Base-by-base conservation (phyloP, 1,140 invertebrate species). In the Teleopsis dalmanni region DNA sequence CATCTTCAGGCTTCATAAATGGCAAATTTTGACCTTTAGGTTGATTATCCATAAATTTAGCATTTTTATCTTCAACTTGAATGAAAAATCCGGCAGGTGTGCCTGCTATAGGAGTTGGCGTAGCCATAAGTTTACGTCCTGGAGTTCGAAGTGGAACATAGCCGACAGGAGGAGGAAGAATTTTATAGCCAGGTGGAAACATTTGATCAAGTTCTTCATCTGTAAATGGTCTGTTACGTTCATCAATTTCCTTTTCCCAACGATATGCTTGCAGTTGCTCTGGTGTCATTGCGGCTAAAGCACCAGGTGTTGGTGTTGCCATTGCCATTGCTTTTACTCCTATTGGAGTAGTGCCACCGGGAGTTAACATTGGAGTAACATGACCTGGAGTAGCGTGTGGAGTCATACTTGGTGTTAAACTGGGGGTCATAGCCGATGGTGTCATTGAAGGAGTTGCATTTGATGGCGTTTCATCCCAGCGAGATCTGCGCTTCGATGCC, bases 221-320 rank as follows among this genome's bases (percentile, higher is more conserved):
- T 0, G 89, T 85, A 42, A 98, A 81, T 0, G 94, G 94, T 54
- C 95, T 77, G 72, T 99, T 99, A 45, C 96, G 76, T 65, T 98
- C 95, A 64, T 99, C 96, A 48, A 99, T 97, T 76, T 99, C 97
- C 59, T 91, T 82, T 73, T 99, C 95, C 93, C 93, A 98, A n/a
- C 95, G 83, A 71, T 94, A 98, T 0, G 94, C 93, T 70, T 98
- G 95, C 51, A 99, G 73, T 72, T 99, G 95, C 73, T 99, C 97
- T 0, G 97, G 96, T 0, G 97, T 99, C 95, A 99, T 99, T 2
- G 91, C 88, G 53, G 95, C 85, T 37, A 97, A 74, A 62, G 98
- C 94, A 50, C 88, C 87, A 0, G 94, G 93, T 1, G 94, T 95
- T 0, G 97, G 97, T 1, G 97, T 99, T 0, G 91, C 91, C 84